Percentiles rank a stretch among this genome's conserved stretches.
phyloP scores from a whole-genome alignment of 2,888 invertebrate species.

The Plemyria rubiginata region DNA sequence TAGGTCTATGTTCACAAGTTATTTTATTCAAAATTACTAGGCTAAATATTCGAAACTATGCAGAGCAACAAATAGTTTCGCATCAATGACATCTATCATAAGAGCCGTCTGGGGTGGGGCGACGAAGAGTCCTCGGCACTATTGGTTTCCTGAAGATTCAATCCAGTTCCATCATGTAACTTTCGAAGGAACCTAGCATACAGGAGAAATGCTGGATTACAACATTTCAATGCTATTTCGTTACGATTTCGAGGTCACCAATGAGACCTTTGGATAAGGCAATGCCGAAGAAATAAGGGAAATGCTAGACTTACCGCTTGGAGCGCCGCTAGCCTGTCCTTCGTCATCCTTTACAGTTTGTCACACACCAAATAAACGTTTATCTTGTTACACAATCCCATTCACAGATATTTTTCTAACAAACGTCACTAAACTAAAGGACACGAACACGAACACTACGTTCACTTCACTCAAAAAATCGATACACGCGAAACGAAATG shows the following conservation, averaged over 20 bases:
- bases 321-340: constrained; percentile 98
- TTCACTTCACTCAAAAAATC: constrained; percentile 90
- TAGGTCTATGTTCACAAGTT: constrained; percentile 30
- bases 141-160: constrained; percentile 38
- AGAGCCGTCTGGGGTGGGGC: constrained; percentile 78
- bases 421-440: constrained; percentile 89
- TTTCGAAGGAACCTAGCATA: constrained; percentile 32
- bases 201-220: constrained; percentile 40
- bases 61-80: constrained; percentile 70
- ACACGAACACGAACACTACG: constrained; percentile 86
- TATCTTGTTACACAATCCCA: constrained; percentile 90
- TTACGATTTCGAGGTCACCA: constrained; percentile 75
- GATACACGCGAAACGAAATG: constrained; percentile 87
- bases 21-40: constrained; percentile 37
- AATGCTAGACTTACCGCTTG: constrained; percentile 91
- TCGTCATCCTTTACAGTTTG: constrained; percentile 92
- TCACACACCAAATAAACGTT: constrained; percentile 88
- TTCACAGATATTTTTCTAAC: constrained; percentile 90
- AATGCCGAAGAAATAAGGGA: constrained; percentile 60
- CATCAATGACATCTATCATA: constrained; percentile 71
- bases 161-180: constrained; percentile 7
- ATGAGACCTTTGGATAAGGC: constrained; percentile 72
- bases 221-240: constrained; percentile 62
- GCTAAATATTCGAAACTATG: constrained; percentile 53
- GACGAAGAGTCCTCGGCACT: constrained; percentile 54